Base-by-base conservation (phyloP, 92 coral and sea anemone genomes). In the Pocillopora grandis region DNA sequence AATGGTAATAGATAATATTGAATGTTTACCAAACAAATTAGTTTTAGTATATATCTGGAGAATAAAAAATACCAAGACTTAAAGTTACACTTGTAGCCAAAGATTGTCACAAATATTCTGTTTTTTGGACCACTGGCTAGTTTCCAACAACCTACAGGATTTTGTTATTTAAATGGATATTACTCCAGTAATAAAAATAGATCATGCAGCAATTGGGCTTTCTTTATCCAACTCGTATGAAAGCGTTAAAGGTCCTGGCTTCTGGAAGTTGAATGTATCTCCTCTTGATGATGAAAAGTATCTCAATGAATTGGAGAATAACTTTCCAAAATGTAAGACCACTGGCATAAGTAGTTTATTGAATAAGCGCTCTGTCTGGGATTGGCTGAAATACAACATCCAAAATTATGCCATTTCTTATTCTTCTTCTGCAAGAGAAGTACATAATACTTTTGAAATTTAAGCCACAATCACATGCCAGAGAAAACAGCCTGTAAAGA, bases 231-330 rank as follows among this genome's bases (percentile, higher is more conserved):
- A 8, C 18, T 61, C 14, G 64, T n/a, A 61, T 61, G 18, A 61
- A 61, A 61, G 64, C 64, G 64, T 61, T 61, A 11, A 61, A 61
- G 64, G 64, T 61, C 64, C 67, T 63, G 67, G 67, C 67, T 63
- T 17, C 64, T 61, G 64, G 64, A 61, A 61, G 18, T 3, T 61
- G 64, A 61, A 61, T 61, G 64, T 61, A 61, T 61, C 64, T 11
- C 64, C 3, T 61, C 64, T 61, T 61, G 64, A 61, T 13, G 64
- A 61, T 61, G 64, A 61, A 61, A 23, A 23, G 27, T 23, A 23
- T 23, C 27, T 23, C 27, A 23, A 23, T 23, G 27, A 23, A 23
- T 23, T 23, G 1, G 27, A 23, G 27, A 23, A 23, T 23, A 23
- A 23, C 27, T 23, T 23, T 23, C 27, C 27, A 63, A 31, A 16